These are phyloP conservation scores for Enteromius treurensis DNA, from an alignment of 2,797 vertebrate species.

Conservation along the genomic window DNA sequence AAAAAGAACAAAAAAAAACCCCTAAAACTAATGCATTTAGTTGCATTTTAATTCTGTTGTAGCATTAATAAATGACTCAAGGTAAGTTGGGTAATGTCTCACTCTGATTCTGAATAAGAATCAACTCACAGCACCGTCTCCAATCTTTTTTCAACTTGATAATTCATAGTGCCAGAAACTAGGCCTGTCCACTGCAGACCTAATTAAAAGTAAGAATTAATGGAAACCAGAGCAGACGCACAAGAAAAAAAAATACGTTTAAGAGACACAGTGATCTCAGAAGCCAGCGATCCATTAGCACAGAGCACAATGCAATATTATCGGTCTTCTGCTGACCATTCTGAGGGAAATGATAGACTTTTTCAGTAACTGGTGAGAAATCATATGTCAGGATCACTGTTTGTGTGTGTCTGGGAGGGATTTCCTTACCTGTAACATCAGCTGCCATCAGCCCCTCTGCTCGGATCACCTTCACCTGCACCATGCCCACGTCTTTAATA, in stretches of 20 bases:
- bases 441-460: constrained; percentile 97
- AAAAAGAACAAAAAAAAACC: background rate
- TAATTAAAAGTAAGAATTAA: constrained; percentile 85
- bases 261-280: constrained; percentile 36
- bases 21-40: background rate
- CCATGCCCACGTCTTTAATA: constrained; percentile 93
- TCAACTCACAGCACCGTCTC: constrained; percentile 37
- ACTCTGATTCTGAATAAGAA: constrained; percentile 52
- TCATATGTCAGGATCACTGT: constrained; percentile 31
- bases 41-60: constrained; percentile 12
- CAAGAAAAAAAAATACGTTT: constrained; percentile 47
- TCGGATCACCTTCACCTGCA: constrained; percentile 96
- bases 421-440: constrained; percentile 93
- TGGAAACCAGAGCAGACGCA: constrained; percentile 73
- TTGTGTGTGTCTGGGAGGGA: constrained; percentile 32
- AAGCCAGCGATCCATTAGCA: constrained; percentile 42
- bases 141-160: constrained; percentile 59
- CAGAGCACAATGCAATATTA: constrained; percentile 34
- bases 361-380: constrained; percentile 41
- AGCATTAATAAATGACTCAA: constrained; percentile 34
- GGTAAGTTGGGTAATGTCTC: constrained; percentile 51
- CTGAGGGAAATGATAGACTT: constrained; percentile 39
- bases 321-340: constrained; percentile 23
- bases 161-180: constrained; percentile 68
- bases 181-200: constrained; percentile 82